Base-by-base conservation (phyloP, 2,888 invertebrate genomes). In the Pollenia griseotomentosa region DNA sequence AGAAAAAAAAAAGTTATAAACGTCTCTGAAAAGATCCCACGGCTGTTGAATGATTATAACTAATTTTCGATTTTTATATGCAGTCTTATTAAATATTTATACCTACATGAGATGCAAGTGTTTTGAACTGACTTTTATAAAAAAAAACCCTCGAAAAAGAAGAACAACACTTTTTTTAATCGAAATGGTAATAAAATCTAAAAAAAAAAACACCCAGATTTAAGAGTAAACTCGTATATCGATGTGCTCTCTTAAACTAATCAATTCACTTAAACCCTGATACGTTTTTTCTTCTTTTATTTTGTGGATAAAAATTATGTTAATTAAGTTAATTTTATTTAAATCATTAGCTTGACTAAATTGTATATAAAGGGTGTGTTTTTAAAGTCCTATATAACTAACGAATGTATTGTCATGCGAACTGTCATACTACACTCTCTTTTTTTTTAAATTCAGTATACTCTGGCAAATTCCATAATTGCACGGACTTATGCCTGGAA, bases 321-420 rank as follows among this genome's bases (percentile, higher is more conserved):
- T 79, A 70, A 75, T 85, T 83, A 88, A 83, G 82, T 85, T 83
- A 87, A 87, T 87, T 80, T 86, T 79, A 71, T 86, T 46, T 68
- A 33, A 68, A 85, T 75, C 68, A 82, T 83, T 77, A 71, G 83
- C 57, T 55, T 70, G 57, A 79, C 55, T 63, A 66, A 83, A 75
- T 77, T 68, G 42, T 44, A 55, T 63, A 40, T 57, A 44, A 71
- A 71, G 19, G 8, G 42, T 55, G 19, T 9, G n/a, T 42, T 23
- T 59, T 16, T 42, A 61, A 33, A 33, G 33, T 6, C 33, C 5
- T 57, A 14, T 1, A 70, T 16, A 55, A 16, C 16, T n/a, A 2
- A 33, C 33, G 53, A 55, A 16, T 55, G 53, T 16, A 0, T 55
- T 55, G 16, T 9, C 16, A 16, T 53, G 10, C 40, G n/a, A 33